phyloP scores from a whole-genome alignment of 1,140 invertebrate species.

The Mercenaria mercenaria region DNA sequence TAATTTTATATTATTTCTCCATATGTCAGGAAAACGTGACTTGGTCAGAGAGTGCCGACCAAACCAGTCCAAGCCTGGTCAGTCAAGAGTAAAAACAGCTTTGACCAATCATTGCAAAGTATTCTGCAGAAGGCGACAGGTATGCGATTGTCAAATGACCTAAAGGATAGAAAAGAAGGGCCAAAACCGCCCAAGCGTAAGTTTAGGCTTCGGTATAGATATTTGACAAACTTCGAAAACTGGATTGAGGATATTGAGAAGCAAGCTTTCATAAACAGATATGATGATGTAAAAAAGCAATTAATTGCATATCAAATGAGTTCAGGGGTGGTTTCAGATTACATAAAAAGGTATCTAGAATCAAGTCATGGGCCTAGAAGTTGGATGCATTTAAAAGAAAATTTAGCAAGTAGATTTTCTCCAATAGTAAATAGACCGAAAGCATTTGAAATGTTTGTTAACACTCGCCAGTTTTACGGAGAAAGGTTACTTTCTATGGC shows the following conservation, averaged over 20 bases:
- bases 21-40: no score
- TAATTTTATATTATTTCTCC: no score
- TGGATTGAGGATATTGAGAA: background rate
- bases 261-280: background rate
- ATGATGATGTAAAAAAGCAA: background rate
- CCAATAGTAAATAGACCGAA: constrained; percentile 3
- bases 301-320: background rate
- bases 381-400: background rate
- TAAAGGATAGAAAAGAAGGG: no score
- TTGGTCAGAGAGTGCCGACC: no score
- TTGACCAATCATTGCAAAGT: no score
- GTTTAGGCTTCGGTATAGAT: no score
- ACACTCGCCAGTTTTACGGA: background rate
- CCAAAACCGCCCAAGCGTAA: no score
- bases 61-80: no score
- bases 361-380: background rate
- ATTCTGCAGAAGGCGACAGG: no score
- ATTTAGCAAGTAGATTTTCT: background rate
- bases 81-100: no score
- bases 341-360: background rate
- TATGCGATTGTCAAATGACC: no score
- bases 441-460: background rate
- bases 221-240: background rate
- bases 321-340: background rate
- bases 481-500: background rate